Evolutionary conservation across 1,140 invertebrate species (phyloP).

Genomic region (Calycopis cecrops): DNA sequence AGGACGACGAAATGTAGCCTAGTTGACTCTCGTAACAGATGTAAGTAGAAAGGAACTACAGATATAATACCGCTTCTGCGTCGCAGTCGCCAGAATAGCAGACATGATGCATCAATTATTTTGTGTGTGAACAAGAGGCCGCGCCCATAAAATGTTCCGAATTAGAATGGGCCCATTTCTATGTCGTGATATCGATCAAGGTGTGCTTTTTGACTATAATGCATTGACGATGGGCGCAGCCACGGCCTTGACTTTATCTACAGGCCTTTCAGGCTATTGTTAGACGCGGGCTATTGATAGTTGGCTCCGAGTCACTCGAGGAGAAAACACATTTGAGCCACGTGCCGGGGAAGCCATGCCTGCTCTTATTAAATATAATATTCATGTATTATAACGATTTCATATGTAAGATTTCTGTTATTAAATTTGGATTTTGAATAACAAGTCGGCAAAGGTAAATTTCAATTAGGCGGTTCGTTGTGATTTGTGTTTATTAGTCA

Average conservation of each 20-base stretch:
- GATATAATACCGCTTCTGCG: no score
- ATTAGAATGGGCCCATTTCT: constrained; percentile 12
- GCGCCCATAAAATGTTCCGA: constrained; percentile 1
- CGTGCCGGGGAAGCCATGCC: background rate
- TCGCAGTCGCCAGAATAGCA: no score
- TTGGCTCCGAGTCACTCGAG: background rate
- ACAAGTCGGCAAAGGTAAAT: no score
- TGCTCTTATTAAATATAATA: background rate
- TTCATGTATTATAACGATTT: no score
- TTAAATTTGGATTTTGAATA: no score
- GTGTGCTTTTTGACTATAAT: constrained; percentile 22
- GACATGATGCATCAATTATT: no score
- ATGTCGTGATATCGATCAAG: constrained; percentile 20
- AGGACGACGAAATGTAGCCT: no score
- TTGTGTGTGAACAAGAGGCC: constrained; percentile 1
- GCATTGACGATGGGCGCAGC: constrained; percentile 29
- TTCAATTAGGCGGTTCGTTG: no score
- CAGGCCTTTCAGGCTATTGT: constrained; percentile 26
- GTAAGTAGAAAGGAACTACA: no score
- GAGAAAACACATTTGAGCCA: constrained; percentile 3
- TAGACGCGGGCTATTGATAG: constrained; percentile 11
- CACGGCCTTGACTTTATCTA: constrained; percentile 26
- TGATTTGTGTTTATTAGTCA: no score
- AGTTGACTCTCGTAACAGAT: no score
- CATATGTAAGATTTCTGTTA: no score